phyloP scores from a whole-genome alignment of 2,113 vertebrate species.

The Tychaedon coryphoeus region DNA sequence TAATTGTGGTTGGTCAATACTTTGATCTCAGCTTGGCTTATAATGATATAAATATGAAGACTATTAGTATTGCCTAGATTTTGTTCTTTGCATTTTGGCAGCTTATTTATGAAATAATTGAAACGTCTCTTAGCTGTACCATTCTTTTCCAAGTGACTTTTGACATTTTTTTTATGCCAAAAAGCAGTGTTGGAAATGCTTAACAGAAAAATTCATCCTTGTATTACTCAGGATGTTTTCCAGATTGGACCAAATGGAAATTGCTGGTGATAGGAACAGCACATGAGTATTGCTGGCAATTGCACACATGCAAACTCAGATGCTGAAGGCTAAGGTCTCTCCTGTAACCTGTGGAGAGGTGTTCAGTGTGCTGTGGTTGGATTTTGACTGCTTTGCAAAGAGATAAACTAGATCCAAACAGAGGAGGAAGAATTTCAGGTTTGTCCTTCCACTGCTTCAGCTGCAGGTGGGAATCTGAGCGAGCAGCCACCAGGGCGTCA shows the following conservation, averaged over 20 bases:
- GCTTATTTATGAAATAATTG: not conserved
- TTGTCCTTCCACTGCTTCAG: not conserved
- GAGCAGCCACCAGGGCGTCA: fast-evolving
- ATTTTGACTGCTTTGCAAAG: not conserved
- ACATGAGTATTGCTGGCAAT: not conserved
- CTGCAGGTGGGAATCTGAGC: not conserved
- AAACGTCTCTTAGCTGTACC: not conserved
- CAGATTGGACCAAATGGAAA: conserved; percentile 57
- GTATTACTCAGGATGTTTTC: conserved; percentile 68
- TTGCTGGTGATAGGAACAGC: conserved; percentile 39
- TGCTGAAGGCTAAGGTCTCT: not conserved
- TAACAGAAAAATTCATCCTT: conserved; percentile 50
- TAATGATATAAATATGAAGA: not conserved
- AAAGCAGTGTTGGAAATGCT: conserved; percentile 65
- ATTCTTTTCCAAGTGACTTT: conserved; percentile 59
- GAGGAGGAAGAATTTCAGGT: not conserved
- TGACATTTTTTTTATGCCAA: conserved; percentile 45
- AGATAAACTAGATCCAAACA: not conserved
- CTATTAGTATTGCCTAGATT: not conserved
- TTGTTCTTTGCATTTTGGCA: conserved; percentile 20
- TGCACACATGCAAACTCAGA: not conserved
- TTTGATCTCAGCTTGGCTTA: not conserved
- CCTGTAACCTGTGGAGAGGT: not conserved
- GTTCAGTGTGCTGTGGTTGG: not conserved
- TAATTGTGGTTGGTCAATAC: not conserved